Percentiles rank a stretch among this genome's conserved stretches.
Conservation (phyloP, 2,888 invertebrate species). For the Choreutis nemorana region DNA sequence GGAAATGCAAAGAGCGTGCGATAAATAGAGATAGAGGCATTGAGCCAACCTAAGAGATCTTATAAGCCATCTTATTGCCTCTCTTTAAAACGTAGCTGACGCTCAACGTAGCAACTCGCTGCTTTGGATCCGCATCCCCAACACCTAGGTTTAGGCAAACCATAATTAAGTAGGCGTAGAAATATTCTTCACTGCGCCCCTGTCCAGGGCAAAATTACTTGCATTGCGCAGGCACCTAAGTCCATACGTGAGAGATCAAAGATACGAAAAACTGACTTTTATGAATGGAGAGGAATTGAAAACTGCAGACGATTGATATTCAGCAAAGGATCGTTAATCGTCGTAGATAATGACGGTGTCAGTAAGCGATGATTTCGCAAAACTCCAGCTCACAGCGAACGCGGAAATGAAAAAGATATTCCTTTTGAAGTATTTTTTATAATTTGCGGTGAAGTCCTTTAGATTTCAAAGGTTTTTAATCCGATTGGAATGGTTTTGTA, state of each 20-base stretch:
- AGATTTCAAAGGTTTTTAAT: no score
- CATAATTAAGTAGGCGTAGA: conserved; percentile 13
- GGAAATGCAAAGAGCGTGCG: conserved; percentile 20
- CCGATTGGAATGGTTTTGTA: neutral
- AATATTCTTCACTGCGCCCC: conserved; percentile 9
- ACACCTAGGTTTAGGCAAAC: conserved; percentile 13
- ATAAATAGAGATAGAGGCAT: conserved; percentile 29
- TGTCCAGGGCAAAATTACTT: no score
- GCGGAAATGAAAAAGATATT: conserved; percentile 15
- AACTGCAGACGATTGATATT: conserved; percentile 21
- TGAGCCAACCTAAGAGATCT: conserved; percentile 14
- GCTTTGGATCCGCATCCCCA: conserved; percentile 16
- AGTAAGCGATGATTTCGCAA: conserved; percentile 18
- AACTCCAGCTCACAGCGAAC: conserved; percentile 12
- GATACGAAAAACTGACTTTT: conserved; percentile 2
- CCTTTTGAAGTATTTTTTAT: no score
- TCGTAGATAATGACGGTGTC: conserved; percentile 22
- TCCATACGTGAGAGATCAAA: no score
- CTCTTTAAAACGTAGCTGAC: conserved; percentile 10
- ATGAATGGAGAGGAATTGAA: conserved; percentile 14
- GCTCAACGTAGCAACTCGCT: conserved; percentile 2
- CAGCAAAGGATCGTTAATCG: conserved; percentile 18
- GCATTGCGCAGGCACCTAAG: no score
- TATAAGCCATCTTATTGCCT: no score
- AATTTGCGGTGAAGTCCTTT: no score